phyloP scores from a whole-genome alignment of 2,113 vertebrate species.

The Bathybates hornii region DNA sequence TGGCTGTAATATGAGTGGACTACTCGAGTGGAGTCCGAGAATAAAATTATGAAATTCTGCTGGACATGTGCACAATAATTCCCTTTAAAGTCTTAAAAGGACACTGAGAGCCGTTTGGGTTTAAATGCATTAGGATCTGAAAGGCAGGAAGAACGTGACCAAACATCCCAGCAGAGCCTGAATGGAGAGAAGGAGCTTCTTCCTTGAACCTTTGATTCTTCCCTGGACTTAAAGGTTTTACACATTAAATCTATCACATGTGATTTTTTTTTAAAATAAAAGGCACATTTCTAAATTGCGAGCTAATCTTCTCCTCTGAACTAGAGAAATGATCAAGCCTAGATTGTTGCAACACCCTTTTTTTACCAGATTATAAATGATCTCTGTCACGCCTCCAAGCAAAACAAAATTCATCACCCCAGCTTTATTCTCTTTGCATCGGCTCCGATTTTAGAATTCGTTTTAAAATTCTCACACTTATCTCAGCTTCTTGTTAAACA shows the following conservation, averaged over 20 bases:
- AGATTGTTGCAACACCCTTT: not conserved
- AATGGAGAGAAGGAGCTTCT: not conserved
- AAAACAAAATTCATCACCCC: not conserved
- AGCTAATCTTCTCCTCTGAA: not conserved
- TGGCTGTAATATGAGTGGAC: not conserved
- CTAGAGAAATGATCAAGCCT: not conserved
- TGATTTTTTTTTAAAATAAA: not conserved
- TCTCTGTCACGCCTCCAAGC: not conserved
- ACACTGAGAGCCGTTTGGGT: not conserved
- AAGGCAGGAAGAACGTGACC: not conserved
- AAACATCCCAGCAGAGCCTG: not conserved
- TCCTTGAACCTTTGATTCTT: not conserved
- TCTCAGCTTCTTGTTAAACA: not conserved
- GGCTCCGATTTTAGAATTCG: not conserved
- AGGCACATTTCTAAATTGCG: not conserved
- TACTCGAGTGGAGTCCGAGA: not conserved
- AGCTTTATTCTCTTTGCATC: not conserved
- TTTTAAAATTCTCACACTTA: not conserved
- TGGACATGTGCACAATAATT: accelerated
- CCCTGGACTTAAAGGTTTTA: not conserved
- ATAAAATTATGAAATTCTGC: not conserved
- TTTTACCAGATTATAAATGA: not conserved
- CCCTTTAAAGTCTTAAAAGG: not conserved
- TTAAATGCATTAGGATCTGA: not conserved
- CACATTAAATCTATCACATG: not conserved